phyloP scores from a whole-genome alignment of 2,888 invertebrate genomes.

The Tenthredo amoena region DNA sequence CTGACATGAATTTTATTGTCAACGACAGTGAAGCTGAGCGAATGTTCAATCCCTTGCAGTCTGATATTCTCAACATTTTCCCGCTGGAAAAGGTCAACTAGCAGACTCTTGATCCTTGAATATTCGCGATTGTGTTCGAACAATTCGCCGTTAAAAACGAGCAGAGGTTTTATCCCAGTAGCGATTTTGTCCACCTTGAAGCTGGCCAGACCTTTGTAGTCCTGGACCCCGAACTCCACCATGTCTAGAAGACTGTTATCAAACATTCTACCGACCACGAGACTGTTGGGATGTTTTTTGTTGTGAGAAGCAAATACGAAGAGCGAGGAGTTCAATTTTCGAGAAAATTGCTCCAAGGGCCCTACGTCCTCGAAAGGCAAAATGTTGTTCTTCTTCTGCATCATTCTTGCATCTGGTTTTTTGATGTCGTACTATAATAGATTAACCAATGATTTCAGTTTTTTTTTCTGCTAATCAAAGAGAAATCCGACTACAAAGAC shows the following conservation, averaged over 20 bases:
- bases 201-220: slow-evolving; percentile 88
- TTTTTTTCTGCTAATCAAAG: not conserved
- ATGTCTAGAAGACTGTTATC: slow-evolving; percentile 96
- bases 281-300: slow-evolving; percentile 96
- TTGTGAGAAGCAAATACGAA: slow-evolving; percentile 95
- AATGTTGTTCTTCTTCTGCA: slow-evolving; percentile 91
- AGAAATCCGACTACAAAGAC: slow-evolving; percentile 37
- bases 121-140: slow-evolving; percentile 92
- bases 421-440: slow-evolving; percentile 85
- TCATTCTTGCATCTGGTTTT: slow-evolving; percentile 89
- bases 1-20: slow-evolving; percentile 90
- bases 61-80: slow-evolving; percentile 90
- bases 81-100: slow-evolving; percentile 95
- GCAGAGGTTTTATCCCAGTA: slow-evolving; percentile 92
- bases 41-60: slow-evolving; percentile 96
- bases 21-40: slow-evolving; percentile 92
- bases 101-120: slow-evolving; percentile 91
- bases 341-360: slow-evolving; percentile 87
- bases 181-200: slow-evolving; percentile 89
- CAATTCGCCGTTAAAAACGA: slow-evolving; percentile 94
- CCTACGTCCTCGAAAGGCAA: slow-evolving; percentile 95
- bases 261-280: slow-evolving; percentile 93
- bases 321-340: slow-evolving; percentile 92
- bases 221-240: slow-evolving; percentile 95
- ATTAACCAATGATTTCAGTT: not conserved